These are phyloP conservation scores for Timema podura DNA, from an alignment of 2,888 invertebrate species.

Conservation along the genomic window DNA sequence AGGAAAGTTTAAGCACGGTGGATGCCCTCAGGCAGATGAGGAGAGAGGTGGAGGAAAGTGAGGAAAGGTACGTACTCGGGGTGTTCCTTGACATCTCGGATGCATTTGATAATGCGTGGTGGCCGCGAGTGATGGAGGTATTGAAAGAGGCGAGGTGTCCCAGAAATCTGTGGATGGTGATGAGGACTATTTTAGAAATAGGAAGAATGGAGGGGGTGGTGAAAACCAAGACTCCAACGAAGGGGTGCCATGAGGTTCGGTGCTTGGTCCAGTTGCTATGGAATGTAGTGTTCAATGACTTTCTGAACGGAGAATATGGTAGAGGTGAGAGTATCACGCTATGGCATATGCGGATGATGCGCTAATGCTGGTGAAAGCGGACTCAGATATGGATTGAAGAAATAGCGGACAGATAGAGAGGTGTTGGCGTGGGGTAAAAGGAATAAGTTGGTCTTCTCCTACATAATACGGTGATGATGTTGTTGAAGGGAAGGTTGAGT, in stretches of 20 bases:
- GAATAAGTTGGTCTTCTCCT: neutral
- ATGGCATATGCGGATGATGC: neutral
- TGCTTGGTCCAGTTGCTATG: neutral
- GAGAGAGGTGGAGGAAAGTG: neutral
- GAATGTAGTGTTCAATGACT: neutral
- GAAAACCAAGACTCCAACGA: neutral
- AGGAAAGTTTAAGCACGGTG: neutral
- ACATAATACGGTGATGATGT: neutral
- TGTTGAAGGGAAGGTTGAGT: neutral
- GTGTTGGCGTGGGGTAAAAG: too few species aligned
- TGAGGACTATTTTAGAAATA: neutral
- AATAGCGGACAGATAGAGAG: neutral
- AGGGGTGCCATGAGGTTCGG: neutral
- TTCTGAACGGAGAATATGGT: neutral
- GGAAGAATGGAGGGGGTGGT: too few species aligned
- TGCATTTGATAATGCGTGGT: neutral
- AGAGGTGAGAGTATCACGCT: too few species aligned
- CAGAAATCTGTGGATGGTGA: neutral
- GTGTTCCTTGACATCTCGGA: neutral
- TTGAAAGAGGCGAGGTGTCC: neutral
- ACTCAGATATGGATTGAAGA: neutral
- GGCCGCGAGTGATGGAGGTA: neutral
- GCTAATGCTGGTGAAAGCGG: neutral
- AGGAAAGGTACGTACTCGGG: neutral
- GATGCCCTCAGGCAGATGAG: neutral